Conservation (phyloP, 2,797 vertebrate species). For the Iguana delicatissima region DNA sequence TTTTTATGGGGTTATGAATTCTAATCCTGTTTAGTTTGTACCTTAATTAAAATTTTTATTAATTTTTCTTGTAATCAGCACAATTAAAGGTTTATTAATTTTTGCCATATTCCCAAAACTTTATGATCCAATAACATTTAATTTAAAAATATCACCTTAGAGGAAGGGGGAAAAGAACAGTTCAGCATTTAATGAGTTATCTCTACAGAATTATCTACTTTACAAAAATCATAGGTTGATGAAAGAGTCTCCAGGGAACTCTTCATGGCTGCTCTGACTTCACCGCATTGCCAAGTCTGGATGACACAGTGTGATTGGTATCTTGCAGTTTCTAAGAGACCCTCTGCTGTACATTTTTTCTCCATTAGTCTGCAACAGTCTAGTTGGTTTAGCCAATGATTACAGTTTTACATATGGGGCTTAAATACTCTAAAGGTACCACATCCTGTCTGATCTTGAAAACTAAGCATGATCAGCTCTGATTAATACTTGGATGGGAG, state of each 20-base stretch:
- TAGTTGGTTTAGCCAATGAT: background rate
- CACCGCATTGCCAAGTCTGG: background rate
- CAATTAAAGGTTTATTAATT: constrained; percentile 69
- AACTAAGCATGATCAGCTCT: too few relatives aligned
- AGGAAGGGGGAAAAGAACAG: constrained; percentile 42
- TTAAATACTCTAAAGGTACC: too few relatives aligned
- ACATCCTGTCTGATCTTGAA: too few relatives aligned
- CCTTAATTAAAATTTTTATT: constrained; percentile 72
- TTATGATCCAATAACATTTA: constrained; percentile 64
- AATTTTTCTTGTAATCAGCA: constrained; percentile 60
- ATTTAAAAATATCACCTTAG: constrained; percentile 58
- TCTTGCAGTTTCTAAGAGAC: background rate
- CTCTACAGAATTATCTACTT: constrained; percentile 41
- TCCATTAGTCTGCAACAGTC: background rate
- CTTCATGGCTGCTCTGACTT: background rate
- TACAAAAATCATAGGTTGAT: constrained; percentile 24
- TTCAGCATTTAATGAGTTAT: background rate
- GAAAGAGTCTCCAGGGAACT: constrained; percentile 9
- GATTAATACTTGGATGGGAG: too few relatives aligned
- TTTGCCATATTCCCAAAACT: constrained; percentile 48
- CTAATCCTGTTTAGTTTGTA: constrained; percentile 64
- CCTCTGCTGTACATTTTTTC: background rate
- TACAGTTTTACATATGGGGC: too few relatives aligned
- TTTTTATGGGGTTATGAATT: constrained; percentile 60
- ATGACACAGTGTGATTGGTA: background rate